Evolutionary conservation across 2,797 vertebrate genomes (phyloP).

Genomic region (Trematomus bernacchii): DNA sequence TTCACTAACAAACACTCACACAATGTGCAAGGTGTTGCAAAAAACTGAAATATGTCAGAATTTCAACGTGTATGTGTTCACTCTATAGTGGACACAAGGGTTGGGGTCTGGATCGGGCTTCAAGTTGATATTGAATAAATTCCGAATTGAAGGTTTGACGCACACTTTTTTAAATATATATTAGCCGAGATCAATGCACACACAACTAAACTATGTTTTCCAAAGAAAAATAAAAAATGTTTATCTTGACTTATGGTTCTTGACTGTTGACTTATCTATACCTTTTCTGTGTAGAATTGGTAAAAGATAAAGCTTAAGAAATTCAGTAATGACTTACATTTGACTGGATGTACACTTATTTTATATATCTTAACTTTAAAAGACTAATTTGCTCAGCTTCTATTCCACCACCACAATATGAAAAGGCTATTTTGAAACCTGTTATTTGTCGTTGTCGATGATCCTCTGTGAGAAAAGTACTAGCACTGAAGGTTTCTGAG

Average conservation of each 20-base stretch:
- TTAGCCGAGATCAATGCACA: background rate
- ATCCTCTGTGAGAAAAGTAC: constrained; percentile 50
- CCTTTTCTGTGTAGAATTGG: background rate
- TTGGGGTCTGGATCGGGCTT: background rate
- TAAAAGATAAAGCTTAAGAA: background rate
- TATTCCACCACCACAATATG: constrained; percentile 12
- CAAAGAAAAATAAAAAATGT: background rate
- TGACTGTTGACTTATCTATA: background rate
- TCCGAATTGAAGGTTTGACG: background rate
- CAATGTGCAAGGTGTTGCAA: constrained; percentile 7
- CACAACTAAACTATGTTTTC: background rate
- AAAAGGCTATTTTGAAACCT: constrained; percentile 25
- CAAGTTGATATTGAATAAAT: background rate
- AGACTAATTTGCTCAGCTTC: constrained; percentile 19
- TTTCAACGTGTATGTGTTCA: background rate
- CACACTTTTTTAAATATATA: background rate
- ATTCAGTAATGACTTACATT: background rate
- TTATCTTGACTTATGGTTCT: background rate
- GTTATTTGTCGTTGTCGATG: constrained; percentile 37
- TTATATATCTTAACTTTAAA: constrained; percentile 7
- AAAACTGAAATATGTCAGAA: background rate
- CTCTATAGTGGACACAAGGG: background rate
- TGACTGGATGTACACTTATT: background rate
- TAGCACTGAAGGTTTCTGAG: constrained; percentile 51
- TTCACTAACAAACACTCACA: constrained; percentile 17